Conservation (phyloP, 2,888 invertebrate species). For the Drosophila mulleri region DNA sequence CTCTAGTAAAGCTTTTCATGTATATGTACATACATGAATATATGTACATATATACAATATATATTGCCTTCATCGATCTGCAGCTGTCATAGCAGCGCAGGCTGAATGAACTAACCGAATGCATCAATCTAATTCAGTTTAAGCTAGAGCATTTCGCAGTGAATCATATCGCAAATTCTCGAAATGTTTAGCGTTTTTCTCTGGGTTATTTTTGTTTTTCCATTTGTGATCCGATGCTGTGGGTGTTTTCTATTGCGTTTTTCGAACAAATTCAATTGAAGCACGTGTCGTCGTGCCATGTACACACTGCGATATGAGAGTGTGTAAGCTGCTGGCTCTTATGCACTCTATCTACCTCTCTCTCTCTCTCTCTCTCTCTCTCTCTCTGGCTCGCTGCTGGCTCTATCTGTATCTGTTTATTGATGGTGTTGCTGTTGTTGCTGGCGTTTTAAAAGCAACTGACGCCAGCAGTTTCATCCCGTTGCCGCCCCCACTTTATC, state of each 20-base stretch:
- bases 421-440: slow-evolving; percentile 42
- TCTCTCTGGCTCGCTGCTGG: background rate
- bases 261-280: slow-evolving; percentile 78
- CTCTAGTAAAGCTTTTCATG: too few relatives aligned
- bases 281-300: slow-evolving; percentile 73
- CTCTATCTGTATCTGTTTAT: slow-evolving; percentile 30
- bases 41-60: too few relatives aligned
- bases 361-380: background rate
- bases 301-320: slow-evolving; percentile 55
- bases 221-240: slow-evolving; percentile 35
- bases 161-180: slow-evolving; percentile 15
- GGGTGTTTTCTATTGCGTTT: slow-evolving; percentile 77
- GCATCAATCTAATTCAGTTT: background rate
- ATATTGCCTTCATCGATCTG: too few relatives aligned
- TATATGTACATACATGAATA: too few relatives aligned
- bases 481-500: slow-evolving; percentile 57
- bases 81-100: background rate
- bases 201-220: slow-evolving; percentile 25
- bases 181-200: slow-evolving; percentile 10
- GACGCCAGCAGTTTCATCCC: slow-evolving; percentile 71
- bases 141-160: slow-evolving; percentile 20
- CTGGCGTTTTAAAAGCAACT: slow-evolving; percentile 72
- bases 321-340: slow-evolving; percentile 33
- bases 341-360: background rate
- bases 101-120: background rate